A percentile compares a stretch with the other conserved stretches of the same genome.
phyloP scores from a whole-genome alignment of 2,113 vertebrate species.

The Hypomesus transpacificus region DNA sequence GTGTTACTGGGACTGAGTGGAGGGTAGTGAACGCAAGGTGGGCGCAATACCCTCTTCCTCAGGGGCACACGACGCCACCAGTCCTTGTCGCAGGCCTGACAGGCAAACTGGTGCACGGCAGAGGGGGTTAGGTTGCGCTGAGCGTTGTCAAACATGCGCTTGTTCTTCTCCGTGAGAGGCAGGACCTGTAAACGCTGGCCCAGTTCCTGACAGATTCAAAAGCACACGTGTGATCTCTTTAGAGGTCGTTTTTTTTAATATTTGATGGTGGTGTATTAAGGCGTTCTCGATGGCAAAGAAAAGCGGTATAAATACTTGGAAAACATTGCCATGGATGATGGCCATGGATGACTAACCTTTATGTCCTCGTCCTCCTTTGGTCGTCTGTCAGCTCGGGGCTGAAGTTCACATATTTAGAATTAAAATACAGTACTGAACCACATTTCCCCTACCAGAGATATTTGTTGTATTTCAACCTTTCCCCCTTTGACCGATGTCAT shows the following conservation, averaged over 20 bases:
- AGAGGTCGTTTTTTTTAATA: too few species aligned
- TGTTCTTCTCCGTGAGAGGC: slow-evolving; percentile 66
- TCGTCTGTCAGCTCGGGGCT: slow-evolving; percentile 25
- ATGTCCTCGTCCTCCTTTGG: slow-evolving; percentile 39
- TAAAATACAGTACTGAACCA: not conserved
- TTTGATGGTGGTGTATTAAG: too few species aligned
- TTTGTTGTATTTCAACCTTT: too few species aligned
- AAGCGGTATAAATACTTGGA: not conserved
- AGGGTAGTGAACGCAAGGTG: not conserved
- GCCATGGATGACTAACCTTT: slow-evolving; percentile 29
- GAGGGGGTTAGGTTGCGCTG: slow-evolving; percentile 65
- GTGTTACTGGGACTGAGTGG: too few species aligned
- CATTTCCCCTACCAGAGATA: too few species aligned
- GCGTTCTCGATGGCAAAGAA: too few species aligned
- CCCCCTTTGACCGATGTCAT: not conserved
- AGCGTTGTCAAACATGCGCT: slow-evolving; percentile 72
- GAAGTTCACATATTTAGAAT: not conserved
- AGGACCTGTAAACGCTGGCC: slow-evolving; percentile 44
- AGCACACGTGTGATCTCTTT: too few species aligned
- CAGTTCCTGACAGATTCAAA: slow-evolving; percentile 41
- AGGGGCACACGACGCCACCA: slow-evolving; percentile 76
- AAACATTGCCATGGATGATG: not conserved
- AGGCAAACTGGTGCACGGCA: slow-evolving; percentile 67
- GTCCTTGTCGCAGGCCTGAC: slow-evolving; percentile 64
- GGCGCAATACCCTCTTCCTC: slow-evolving; percentile 66